A percentile compares a stretch with the other conserved stretches of the same genome.
These are phyloP conservation scores for Actias luna DNA, from an alignment of 2,888 invertebrate genomes.

Conservation along the genomic window DNA sequence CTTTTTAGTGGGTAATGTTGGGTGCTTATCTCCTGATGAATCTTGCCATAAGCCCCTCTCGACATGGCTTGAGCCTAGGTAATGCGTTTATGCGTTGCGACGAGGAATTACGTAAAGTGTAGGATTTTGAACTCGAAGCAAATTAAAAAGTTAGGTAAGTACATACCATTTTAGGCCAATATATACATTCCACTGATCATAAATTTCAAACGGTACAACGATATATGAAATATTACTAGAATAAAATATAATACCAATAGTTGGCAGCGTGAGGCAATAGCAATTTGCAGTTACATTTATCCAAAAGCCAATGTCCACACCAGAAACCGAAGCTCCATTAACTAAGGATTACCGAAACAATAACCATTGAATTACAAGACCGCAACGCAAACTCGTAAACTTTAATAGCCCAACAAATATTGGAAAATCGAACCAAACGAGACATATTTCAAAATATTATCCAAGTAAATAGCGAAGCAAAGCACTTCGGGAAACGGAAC, in stretches of 20 bases:
- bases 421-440: conserved; percentile 48
- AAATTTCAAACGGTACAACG: neutral
- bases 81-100: too few species aligned
- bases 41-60: too few species aligned
- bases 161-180: too few species aligned
- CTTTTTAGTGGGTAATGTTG: too few species aligned
- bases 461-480: conserved; percentile 45
- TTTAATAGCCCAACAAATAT: conserved; percentile 57
- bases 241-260: conserved; percentile 23
- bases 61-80: too few species aligned
- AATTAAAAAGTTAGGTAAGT: too few species aligned
- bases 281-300: conserved; percentile 18
- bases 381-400: conserved; percentile 48
- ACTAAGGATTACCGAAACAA: conserved; percentile 44
- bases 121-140: too few species aligned
- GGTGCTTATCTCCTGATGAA: too few species aligned
- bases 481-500: conserved; percentile 59
- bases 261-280: conserved; percentile 12
- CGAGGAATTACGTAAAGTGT: too few species aligned
- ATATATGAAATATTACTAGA: conserved; percentile 18
- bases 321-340: conserved; percentile 34
- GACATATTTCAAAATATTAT: conserved; percentile 61
- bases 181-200: neutral
- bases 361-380: conserved; percentile 50
- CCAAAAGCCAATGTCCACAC: conserved; percentile 24